These are phyloP conservation scores for Drosophila subobscura DNA, from an alignment of 1,140 invertebrate species.

Conservation along the genomic window DNA sequence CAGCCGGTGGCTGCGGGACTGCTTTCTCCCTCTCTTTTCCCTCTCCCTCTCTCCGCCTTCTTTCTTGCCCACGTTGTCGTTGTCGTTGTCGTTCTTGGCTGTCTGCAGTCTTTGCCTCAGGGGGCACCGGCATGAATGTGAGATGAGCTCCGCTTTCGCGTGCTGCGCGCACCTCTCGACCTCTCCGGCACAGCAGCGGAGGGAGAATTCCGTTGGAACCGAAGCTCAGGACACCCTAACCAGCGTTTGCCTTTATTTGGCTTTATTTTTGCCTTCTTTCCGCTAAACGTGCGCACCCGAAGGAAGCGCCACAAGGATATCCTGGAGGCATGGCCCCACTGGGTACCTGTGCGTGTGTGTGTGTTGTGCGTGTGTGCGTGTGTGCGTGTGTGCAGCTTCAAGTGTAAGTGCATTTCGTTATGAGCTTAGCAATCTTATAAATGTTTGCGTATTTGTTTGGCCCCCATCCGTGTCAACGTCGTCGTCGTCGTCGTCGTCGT, in stretches of 20 bases:
- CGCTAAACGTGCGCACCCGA: slow-evolving; percentile 3
- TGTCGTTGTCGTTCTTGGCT: slow-evolving; percentile 23
- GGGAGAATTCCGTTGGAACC: neutral
- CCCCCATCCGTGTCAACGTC: slow-evolving; percentile 25
- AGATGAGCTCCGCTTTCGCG: slow-evolving; percentile 26
- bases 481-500: slow-evolving; percentile 37
- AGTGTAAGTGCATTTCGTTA: slow-evolving; percentile 80
- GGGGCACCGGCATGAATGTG: slow-evolving; percentile 32
- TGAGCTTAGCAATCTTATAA: slow-evolving; percentile 81
- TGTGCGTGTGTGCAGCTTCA: slow-evolving; percentile 32
- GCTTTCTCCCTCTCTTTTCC: too few species aligned
- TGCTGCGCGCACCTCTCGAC: neutral
- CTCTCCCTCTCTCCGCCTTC: too few species aligned
- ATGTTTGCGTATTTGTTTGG: slow-evolving; percentile 80
- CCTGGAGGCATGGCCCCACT: slow-evolving; percentile 34
- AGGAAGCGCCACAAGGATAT: slow-evolving; percentile 20
- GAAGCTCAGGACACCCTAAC: too few species aligned
- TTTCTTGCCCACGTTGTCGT: slow-evolving; percentile 10
- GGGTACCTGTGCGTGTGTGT: slow-evolving; percentile 10
- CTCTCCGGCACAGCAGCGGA: slow-evolving; percentile 7
- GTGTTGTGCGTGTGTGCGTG: slow-evolving; percentile 13
- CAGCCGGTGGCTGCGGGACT: too few species aligned
- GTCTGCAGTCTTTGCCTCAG: too few species aligned
- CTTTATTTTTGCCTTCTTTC: neutral
- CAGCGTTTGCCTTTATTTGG: neutral